Base-by-base conservation (phyloP, 2,888 invertebrate species). In the Cryptus armator region DNA sequence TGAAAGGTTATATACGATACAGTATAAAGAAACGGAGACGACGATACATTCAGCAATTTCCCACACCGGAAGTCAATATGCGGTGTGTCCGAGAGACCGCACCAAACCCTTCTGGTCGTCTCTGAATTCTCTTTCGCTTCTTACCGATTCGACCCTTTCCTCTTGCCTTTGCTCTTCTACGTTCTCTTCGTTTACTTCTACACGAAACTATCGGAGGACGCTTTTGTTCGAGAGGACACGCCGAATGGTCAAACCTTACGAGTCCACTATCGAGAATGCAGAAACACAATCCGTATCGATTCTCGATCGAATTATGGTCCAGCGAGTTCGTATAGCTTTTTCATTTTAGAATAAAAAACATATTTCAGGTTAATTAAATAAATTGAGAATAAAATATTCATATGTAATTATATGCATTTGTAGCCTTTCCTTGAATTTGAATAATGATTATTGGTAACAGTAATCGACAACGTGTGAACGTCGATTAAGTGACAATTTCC, bases 11-110 rank as follows among this genome's bases (percentile, higher is more conserved):
- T 70, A 56, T 10, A 85, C 75, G 83, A 71, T 51, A 66, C 64
- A 44, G 51, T 51, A 78, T 56, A 19, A 74, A 48, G 64, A 81
- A 81, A 66, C 48, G 62, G 84, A 88, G 82, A 83, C 64, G 74
- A 86, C 72, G 62, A 74, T 87, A 88, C 87, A 88, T 89, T 89
- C 87, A 87, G 86, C 89, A 88, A 89, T 89, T 88, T 86, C 87
- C 84, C 71, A 86, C 88, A 86, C 87, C 88, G 88, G 87, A 89
- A 89, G 89, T 89, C 90, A 89, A 89, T 89, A 88, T 88, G 87
- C 72, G 71, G 77, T 72, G 66, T 72, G 59, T 77, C 76, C 48
- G 59, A 75, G 59, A 64, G 19, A 53, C 51, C 62, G 19, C 72
- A 78, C 62, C 74, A 64, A 62, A 70, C 53, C 16, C 67, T 48